Evolutionary conservation across 2,113 vertebrate genomes (phyloP), one percentile per base, ranked within the genome.

Genomic region (Motacilla alba): DNA sequence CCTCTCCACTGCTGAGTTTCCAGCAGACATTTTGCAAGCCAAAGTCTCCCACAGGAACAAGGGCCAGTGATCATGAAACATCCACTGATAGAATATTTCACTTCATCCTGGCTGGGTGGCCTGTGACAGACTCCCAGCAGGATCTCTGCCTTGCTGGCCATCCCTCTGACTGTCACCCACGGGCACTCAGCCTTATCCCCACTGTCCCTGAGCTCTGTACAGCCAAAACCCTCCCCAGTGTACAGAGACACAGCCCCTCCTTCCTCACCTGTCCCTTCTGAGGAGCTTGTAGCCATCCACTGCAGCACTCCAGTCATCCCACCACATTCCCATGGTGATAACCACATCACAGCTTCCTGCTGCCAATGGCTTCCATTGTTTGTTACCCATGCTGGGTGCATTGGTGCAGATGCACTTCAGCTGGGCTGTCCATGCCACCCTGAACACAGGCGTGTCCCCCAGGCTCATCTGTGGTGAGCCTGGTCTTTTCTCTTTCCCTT

Each of bases 401-500:
- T 1, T 35, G 56, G 7, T 6, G 31, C 15, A 19, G 46, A 5
- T 13, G 27, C 11, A 10, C 47, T 53, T 27, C 33, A 63, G 9
- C 14, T 39, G 41, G 11, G n/a, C 59, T 55, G n/a, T 15, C 6
- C 0, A 11, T 21, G 20, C 37, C n/a, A 33, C 12, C 15, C 28
- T 0, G 14, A 23, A 16, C 23, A 39, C 3, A 9, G 39, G 22
- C 0, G 1, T 37, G 49, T 17, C 18, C 7, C 41, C 3, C 8
- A 66, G 30, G 24, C 7, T 66, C 20, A 26, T 26, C 15, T 85
- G 24, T 26, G 21, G 13, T 1, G 1, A 66, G 11, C 13, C 12
- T 49, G 11, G 19, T 59, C 20, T 67, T 67, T 2, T 26, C 17
- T 8, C 13, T 23, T 30, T 49, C 17, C 5, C 10, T 9, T 67